phyloP scores from a whole-genome alignment of 2,888 invertebrate genomes.

The Drosophila paranaensis region DNA sequence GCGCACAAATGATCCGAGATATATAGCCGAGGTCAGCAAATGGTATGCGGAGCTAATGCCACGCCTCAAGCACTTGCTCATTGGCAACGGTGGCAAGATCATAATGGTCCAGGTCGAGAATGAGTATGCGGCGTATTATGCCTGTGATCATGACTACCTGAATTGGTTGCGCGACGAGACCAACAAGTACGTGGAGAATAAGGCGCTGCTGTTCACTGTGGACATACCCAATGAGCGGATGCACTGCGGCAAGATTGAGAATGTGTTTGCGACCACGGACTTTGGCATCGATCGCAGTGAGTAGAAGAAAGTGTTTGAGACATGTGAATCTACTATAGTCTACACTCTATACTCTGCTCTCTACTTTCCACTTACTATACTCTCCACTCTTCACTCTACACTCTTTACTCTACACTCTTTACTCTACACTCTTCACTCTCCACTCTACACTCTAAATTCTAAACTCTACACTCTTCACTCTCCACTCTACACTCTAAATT shows the following conservation, averaged over 20 bases:
- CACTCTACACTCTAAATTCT: too few relatives aligned
- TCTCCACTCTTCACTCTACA: background rate
- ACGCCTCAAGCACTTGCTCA: slow-evolving; percentile 85
- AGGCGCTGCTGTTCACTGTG: slow-evolving; percentile 91
- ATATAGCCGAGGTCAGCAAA: slow-evolving; percentile 85
- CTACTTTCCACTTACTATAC: too few relatives aligned
- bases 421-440: too few relatives aligned
- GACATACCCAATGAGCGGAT: slow-evolving; percentile 88
- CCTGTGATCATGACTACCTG: slow-evolving; percentile 90
- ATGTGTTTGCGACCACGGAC: slow-evolving; percentile 91
- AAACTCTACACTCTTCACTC: background rate
- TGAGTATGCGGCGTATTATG: slow-evolving; percentile 93
- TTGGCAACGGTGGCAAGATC: slow-evolving; percentile 92
- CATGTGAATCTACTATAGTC: too few relatives aligned
- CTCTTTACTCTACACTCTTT: background rate
- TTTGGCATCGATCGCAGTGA: slow-evolving; percentile 87
- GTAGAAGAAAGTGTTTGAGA: slow-evolving; percentile 18
- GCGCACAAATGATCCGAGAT: slow-evolving; percentile 88
- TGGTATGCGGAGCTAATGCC: slow-evolving; percentile 87
- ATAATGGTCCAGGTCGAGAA: slow-evolving; percentile 95
- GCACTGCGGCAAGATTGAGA: slow-evolving; percentile 89
- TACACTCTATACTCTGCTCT: background rate
- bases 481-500: background rate
- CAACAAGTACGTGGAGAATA: slow-evolving; percentile 75
- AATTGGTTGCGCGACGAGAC: slow-evolving; percentile 88